These are phyloP conservation scores for Zophobas morio DNA, from an alignment of 1,140 invertebrate genomes.

Conservation along the genomic window DNA sequence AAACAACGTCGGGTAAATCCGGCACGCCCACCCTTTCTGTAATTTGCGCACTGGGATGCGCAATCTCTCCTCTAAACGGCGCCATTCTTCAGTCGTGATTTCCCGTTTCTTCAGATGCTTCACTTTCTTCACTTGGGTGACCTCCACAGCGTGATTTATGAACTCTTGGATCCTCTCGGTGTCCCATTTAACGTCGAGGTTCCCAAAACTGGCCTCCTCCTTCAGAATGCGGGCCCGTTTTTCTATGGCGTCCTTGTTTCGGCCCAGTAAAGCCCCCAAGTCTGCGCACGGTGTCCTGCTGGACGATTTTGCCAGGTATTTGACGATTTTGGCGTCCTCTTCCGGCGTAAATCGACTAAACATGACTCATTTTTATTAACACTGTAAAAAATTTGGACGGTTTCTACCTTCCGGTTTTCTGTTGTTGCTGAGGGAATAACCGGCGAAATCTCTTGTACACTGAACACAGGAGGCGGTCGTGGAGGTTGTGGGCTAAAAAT, in stretches of 20 bases:
- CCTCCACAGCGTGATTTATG: constrained; percentile 32
- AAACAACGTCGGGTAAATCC: no score
- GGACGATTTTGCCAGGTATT: constrained; percentile 24
- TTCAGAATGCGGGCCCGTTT: not conserved
- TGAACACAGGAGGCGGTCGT: constrained; percentile 27
- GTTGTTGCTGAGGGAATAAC: not conserved
- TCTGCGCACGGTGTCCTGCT: constrained; percentile 27
- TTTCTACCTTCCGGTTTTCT: constrained; percentile 10
- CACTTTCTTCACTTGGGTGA: not conserved
- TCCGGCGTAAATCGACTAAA: constrained; percentile 37
- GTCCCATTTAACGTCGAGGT: constrained; percentile 19
- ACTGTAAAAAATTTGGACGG: not conserved
- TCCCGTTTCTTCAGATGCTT: no score
- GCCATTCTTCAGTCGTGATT: no score
- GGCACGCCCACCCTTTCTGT: no score
- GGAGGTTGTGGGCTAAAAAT: constrained; percentile 42
- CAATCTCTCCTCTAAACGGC: no score
- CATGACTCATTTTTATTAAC: not conserved
- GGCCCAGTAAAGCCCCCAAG: constrained; percentile 19
- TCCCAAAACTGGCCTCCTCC: not conserved
- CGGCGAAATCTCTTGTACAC: constrained; percentile 45
- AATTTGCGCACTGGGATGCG: no score
- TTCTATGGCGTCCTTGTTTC: constrained; percentile 26
- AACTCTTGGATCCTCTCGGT: not conserved
- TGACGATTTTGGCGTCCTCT: constrained; percentile 46